These are phyloP conservation scores for Troilus luridus DNA, from an alignment of 2,888 invertebrate genomes.

Conservation along the genomic window DNA sequence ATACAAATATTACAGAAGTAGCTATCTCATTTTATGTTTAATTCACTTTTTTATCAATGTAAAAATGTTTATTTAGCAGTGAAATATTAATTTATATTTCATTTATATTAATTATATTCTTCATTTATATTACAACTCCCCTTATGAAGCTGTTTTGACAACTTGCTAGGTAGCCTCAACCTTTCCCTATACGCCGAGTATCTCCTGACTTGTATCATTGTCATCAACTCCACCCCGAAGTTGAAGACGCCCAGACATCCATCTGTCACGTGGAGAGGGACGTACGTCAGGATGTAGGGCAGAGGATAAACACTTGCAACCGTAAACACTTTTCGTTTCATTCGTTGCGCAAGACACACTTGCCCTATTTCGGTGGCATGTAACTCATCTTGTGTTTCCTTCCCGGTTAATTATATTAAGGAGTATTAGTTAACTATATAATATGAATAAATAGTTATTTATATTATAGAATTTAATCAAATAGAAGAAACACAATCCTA, in stretches of 20 bases:
- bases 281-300: conserved; percentile 33
- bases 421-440: not conserved
- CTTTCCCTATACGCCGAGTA: not conserved
- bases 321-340: conserved; percentile 49
- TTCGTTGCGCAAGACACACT: conserved; percentile 19
- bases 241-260: conserved; percentile 21
- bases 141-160: too few relatives aligned
- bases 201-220: not conserved
- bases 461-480: too few relatives aligned
- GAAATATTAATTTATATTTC: too few relatives aligned
- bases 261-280: conserved; percentile 42
- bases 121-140: too few relatives aligned
- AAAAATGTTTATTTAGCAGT: too few relatives aligned
- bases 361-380: conserved; percentile 33
- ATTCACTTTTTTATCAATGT: too few relatives aligned
- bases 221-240: not conserved
- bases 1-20: too few relatives aligned
- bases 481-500: too few relatives aligned
- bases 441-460: not conserved
- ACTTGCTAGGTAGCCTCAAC: not conserved
- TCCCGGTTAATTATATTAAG: not conserved
- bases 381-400: conserved; percentile 29
- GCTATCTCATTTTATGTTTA: too few relatives aligned
- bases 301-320: not conserved
- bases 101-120: too few relatives aligned